Base-by-base conservation (phyloP, 2,888 invertebrate species). In the Sphecodes monilicornis region DNA sequence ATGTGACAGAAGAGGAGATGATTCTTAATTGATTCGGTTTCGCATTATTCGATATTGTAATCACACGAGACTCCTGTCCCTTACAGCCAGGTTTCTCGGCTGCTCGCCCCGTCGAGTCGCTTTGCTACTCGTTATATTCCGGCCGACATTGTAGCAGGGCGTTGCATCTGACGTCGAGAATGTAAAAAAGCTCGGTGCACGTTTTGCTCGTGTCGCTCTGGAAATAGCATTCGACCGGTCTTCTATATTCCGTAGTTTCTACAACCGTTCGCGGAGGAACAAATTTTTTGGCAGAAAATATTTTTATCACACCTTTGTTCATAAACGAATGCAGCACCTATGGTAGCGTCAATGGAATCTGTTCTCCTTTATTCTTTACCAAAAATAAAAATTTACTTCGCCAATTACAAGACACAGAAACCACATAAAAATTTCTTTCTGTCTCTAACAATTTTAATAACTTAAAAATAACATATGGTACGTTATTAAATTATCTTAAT, bases 131-230 rank as follows among this genome's bases (percentile, higher is more conserved):
- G 43, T n/a, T 32, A 43, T 71, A 29, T 41, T 32, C 50, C 46
- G 41, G 3, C 43, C 50, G 72, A 57, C 72, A 81, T 78, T 80
- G 71, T 80, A 64, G 66, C 64, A n/a, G 11, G 18, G 72, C 41
- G 76, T 81, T 81, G 77, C 77, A 72, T 81, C 80, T 68, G 77
- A 77, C 77, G 66, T 26, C 22, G 77, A 43, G 46, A 80, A 71
- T 60, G 77, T 66, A 77, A 80, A 77, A 80, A n/a, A 16, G 77
- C 43, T 36, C 54, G 29, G 43, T 8, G 32, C 60, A 22, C 71
- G 77, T 66, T 66, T 66, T 66, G 66, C 66, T 66, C 66, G 66
- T 32, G 36, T 36, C 32, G 66, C n/a, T 68, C 41, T 46, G 32
- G 32, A 46, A 71, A 71, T 50, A 50, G 50, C 71, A 46, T 71